Percentiles rank a stretch among this genome's conserved stretches.
These are phyloP conservation scores for Threskiornis aethiopicus DNA, from an alignment of 2,797 vertebrate species.

Conservation along the genomic window DNA sequence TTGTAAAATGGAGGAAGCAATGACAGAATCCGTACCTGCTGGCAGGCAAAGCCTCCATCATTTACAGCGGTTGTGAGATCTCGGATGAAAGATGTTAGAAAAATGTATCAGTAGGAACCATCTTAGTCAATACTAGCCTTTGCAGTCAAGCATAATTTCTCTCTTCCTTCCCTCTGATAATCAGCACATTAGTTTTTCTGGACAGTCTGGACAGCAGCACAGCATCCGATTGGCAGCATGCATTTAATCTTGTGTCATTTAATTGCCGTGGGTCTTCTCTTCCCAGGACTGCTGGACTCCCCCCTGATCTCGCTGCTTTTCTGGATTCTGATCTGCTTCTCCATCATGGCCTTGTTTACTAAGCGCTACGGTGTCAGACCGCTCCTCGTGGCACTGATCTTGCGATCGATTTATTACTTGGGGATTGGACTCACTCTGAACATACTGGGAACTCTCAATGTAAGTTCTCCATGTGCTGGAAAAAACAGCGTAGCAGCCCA, in stretches of 20 bases:
- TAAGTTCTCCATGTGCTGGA: conserved; percentile 67
- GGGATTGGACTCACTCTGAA: conserved; percentile 93
- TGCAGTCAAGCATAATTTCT: neutral
- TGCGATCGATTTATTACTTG: conserved; percentile 92
- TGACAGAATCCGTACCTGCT: neutral
- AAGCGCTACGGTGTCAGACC: conserved; percentile 90
- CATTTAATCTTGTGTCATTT: neutral
- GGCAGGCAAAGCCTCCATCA: neutral
- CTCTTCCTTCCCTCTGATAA: neutral
- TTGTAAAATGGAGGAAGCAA: neutral
- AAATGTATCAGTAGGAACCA: neutral
- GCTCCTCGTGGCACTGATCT: conserved; percentile 87
- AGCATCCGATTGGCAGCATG: rapidly evolving
- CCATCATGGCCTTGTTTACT: conserved; percentile 87
- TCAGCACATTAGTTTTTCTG: neutral
- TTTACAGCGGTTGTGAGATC: neutral
- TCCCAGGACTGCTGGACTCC: conserved; percentile 86
- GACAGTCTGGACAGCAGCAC: neutral
- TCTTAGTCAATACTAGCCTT: neutral
- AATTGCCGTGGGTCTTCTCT: neutral
- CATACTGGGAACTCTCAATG: conserved; percentile 90
- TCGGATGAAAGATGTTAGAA: neutral
- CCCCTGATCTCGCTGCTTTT: conserved; percentile 88
- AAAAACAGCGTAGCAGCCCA: rapidly evolving
- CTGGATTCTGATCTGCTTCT: conserved; percentile 90